Evolutionary conservation across 2,113 vertebrate species (phyloP).

Genomic region (Heloderma charlesbogerti): DNA sequence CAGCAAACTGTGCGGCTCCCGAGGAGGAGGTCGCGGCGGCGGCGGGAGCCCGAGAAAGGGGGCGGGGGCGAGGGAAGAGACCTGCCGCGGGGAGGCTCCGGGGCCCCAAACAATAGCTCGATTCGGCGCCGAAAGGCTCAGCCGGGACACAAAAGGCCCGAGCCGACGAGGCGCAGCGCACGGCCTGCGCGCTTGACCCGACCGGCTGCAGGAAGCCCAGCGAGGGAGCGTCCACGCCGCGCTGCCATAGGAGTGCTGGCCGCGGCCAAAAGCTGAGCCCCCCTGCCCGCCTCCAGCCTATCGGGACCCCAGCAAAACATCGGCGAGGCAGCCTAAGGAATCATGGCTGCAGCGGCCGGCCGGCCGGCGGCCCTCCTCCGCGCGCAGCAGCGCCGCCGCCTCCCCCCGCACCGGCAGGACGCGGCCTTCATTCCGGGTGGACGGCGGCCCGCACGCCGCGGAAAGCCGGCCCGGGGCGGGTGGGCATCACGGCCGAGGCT

Average conservation of each 20-base stretch:
- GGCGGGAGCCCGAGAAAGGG: slow-evolving; percentile 62
- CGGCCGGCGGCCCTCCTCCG: no score
- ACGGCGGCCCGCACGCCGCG: neutral
- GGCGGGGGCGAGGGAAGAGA: slow-evolving; percentile 75
- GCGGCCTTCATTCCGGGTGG: slow-evolving; percentile 2
- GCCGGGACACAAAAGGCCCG: slow-evolving; percentile 84
- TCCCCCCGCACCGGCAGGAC: slow-evolving; percentile 10
- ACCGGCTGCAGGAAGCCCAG: slow-evolving; percentile 62
- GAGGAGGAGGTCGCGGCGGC: slow-evolving; percentile 63
- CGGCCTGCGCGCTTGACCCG: slow-evolving; percentile 68
- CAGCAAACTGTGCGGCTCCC: slow-evolving; percentile 88
- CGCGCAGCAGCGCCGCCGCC: slow-evolving; percentile 48
- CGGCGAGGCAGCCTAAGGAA: slow-evolving; percentile 50
- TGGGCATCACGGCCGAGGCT: slow-evolving; percentile 39
- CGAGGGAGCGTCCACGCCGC: slow-evolving; percentile 67
- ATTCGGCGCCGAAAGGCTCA: slow-evolving; percentile 85
- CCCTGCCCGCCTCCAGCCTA: slow-evolving; percentile 56
- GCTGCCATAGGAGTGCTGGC: slow-evolving; percentile 73
- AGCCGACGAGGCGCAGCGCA: slow-evolving; percentile 68
- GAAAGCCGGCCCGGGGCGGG: slow-evolving; percentile 28
- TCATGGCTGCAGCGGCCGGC: slow-evolving; percentile 41
- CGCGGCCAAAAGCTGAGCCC: slow-evolving; percentile 57
- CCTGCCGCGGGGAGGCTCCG: slow-evolving; percentile 82
- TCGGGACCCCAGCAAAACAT: slow-evolving; percentile 65
- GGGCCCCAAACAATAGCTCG: slow-evolving; percentile 88